Base-by-base conservation (phyloP, 2,797 vertebrate genomes). In the Carduelis carduelis region DNA sequence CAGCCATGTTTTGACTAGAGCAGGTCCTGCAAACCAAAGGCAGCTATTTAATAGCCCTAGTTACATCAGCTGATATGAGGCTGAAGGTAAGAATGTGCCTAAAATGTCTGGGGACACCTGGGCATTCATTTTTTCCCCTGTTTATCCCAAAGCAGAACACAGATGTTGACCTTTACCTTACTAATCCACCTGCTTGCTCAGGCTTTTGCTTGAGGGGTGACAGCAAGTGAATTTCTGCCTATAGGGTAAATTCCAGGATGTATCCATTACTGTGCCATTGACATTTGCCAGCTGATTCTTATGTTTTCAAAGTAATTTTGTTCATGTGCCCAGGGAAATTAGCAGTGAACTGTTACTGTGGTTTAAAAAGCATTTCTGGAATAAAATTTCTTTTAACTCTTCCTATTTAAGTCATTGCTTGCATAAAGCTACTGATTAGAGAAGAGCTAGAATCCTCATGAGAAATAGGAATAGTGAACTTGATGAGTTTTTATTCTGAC, bases 161-260 rank as follows among this genome's bases (percentile, higher is more conserved):
- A 95, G 91, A 89, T 95, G 95, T 91, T 96, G 92, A 96, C 95
- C 92, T 97, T 97, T 95, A 93, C 61, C 50, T 68, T 49, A 52
- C 37, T 68, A 83, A 96, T 69, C 57, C 91, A 88, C 93, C 91
- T 96, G 95, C 91, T 95, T 80, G 59, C 61, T 94, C 71, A 68
- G 86, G 75, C 57, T 94, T 94, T 96, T 87, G 94, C 95, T 97
- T 86, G 84, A 96, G 89, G 92, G 61, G 61, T 92, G 87, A 90
- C 2, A 11, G 82, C 79, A 91, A 94, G 79, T 91, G 79, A 90
- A 79, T 94, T 96, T 91, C 63, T 96, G 84, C 94, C 95, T 81
- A 83, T 46, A 91, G 91, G 89, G 94, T 66, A 81, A 83, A 88
- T 92, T 97, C 72, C 63, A 89, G 76, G 82, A 89, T 90, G 66